Evolutionary conservation across 2,797 vertebrate genomes (phyloP).

Genomic region (Myotis pilosus): DNA sequence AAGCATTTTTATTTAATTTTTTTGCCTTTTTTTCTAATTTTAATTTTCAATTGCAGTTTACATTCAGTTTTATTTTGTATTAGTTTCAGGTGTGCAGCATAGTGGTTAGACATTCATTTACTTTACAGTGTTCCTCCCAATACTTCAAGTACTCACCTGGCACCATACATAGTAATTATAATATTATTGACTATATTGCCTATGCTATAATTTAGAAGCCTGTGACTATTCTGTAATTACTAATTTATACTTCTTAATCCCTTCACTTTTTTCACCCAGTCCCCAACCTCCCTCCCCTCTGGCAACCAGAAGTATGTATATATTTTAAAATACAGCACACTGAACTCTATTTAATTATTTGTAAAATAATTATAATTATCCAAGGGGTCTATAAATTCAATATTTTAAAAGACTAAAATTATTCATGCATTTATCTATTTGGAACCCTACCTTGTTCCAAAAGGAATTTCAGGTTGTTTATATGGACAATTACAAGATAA

Average conservation of each 20-base stretch:
- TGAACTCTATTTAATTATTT: constrained; percentile 23
- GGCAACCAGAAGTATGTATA: neutral
- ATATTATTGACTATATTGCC: neutral
- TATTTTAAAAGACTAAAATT: constrained; percentile 21
- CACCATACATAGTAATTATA: neutral
- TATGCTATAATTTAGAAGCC: neutral
- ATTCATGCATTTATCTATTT: neutral
- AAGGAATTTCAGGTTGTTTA: neutral
- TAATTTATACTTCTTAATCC: neutral
- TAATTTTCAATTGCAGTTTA: neutral
- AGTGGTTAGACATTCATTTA: neutral
- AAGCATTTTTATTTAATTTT: neutral
- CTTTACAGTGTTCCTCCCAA: neutral
- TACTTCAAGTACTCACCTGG: neutral
- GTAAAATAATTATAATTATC: constrained; percentile 35
- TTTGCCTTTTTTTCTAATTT: neutral
- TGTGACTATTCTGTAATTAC: neutral
- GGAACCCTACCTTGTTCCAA: neutral
- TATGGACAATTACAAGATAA: neutral
- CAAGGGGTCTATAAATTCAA: neutral
- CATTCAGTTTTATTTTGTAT: neutral
- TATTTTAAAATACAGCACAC: constrained; percentile 33
- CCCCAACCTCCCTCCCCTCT: neutral
- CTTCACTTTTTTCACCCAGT: neutral
- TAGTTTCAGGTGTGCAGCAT: neutral